Evolutionary conservation across 2,797 vertebrate species (phyloP).

Genomic region (Yasuhikotakia modesta): DNA sequence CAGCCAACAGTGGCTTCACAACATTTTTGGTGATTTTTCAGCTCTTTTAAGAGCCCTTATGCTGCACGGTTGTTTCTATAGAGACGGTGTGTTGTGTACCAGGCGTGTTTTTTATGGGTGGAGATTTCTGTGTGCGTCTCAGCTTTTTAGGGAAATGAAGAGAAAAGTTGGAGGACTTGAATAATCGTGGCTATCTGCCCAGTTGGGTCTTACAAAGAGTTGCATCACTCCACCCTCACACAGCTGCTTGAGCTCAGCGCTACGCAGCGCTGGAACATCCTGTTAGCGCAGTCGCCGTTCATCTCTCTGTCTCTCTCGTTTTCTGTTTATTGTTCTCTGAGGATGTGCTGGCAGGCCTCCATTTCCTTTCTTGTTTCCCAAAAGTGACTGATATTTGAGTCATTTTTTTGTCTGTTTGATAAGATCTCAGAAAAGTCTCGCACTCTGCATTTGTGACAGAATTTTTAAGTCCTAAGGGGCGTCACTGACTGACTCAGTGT

Average conservation of each 20-base stretch:
- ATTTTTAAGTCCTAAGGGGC: not conserved
- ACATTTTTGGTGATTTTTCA: not conserved
- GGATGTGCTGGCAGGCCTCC: slow-evolving; percentile 29
- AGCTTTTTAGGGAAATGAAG: not conserved
- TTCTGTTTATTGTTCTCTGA: slow-evolving; percentile 10
- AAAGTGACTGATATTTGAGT: slow-evolving; percentile 5
- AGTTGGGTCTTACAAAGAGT: slow-evolving; percentile 40
- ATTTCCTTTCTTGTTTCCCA: slow-evolving; percentile 31
- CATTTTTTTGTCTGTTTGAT: not conserved
- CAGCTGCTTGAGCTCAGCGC: slow-evolving; percentile 28
- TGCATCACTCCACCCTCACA: slow-evolving; percentile 51
- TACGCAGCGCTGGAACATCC: slow-evolving; percentile 23
- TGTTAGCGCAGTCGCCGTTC: not conserved
- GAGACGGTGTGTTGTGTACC: not conserved
- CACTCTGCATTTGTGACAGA: not conserved
- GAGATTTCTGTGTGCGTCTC: not conserved
- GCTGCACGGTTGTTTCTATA: not conserved
- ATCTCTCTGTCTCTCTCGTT: not conserved
- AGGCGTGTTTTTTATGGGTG: slow-evolving; percentile 12
- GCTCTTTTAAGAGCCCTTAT: not conserved
- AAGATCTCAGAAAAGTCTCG: not conserved
- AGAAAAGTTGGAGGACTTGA: not conserved
- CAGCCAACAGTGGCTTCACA: not conserved
- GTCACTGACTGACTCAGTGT: too few relatives aligned
- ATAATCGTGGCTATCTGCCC: slow-evolving; percentile 14